A percentile compares a stretch with the other conserved stretches of the same genome.
Evolutionary conservation across 2,888 invertebrate species (phyloP).

Genomic region (Luffia ferchaultella): DNA sequence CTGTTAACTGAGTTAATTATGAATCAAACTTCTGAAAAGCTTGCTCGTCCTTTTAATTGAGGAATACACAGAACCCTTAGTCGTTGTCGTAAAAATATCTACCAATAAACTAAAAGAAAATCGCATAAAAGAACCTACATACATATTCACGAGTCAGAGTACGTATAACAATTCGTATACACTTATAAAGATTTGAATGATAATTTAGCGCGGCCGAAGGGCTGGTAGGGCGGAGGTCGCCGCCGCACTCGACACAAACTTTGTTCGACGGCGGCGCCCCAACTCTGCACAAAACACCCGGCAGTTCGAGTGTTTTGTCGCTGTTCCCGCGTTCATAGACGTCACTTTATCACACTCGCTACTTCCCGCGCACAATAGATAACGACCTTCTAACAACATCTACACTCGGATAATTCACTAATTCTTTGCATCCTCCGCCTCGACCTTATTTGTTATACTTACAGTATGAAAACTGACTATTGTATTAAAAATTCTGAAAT

Average conservation of each 20-base stretch:
- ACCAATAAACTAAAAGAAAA: too few relatives aligned
- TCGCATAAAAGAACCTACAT: too few relatives aligned
- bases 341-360: slow-evolving; percentile 47
- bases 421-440: background rate
- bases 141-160: too few relatives aligned
- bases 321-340: slow-evolving; percentile 44
- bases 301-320: slow-evolving; percentile 44
- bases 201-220: slow-evolving; percentile 40
- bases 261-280: slow-evolving; percentile 59
- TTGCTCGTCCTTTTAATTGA: too few relatives aligned
- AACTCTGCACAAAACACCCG: slow-evolving; percentile 50
- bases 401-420: background rate
- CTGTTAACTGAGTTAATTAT: too few relatives aligned
- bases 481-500: too few relatives aligned
- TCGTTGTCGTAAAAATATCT: too few relatives aligned
- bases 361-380: slow-evolving; percentile 28
- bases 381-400: slow-evolving; percentile 21
- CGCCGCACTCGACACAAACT: slow-evolving; percentile 51
- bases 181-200: slow-evolving; percentile 52
- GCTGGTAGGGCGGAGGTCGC: too few relatives aligned
- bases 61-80: too few relatives aligned
- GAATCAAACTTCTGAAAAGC: too few relatives aligned
- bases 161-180: background rate
- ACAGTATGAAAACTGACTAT: too few relatives aligned
- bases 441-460: background rate